Percentiles rank a stretch among this genome's conserved stretches.
These are phyloP conservation scores for Ditylenchus dipsaci DNA, from an alignment of 1,140 invertebrate genomes.

Conservation along the genomic window DNA sequence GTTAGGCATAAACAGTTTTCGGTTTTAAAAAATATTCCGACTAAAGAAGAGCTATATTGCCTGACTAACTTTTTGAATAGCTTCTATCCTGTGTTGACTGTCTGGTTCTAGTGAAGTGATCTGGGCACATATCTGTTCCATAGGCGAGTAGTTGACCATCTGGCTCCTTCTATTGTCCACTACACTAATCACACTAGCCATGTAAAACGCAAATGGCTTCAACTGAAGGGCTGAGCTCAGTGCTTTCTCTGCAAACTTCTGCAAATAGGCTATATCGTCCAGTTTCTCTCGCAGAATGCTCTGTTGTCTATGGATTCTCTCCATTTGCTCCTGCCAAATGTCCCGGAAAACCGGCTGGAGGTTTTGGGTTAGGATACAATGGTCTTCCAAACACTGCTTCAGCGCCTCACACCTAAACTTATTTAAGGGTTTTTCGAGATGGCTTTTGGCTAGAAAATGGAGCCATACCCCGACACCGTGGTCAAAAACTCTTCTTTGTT, in stretches of 20 bases:
- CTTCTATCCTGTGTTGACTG: conserved; percentile 42
- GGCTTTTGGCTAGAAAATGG: conserved; percentile 3
- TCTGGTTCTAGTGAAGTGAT: conserved; percentile 50
- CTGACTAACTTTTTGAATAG: conserved; percentile 46
- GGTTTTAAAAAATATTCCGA: too few species aligned
- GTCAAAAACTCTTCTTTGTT: conserved; percentile 39
- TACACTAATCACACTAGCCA: conserved; percentile 39
- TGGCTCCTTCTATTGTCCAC: conserved; percentile 36
- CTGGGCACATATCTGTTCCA: conserved; percentile 56
- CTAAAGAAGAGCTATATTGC: too few species aligned
- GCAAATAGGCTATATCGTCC: conserved; percentile 40
- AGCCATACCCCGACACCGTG: conserved; percentile 31
- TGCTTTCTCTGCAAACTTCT: conserved; percentile 38
- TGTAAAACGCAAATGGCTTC: conserved; percentile 44
- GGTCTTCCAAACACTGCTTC: conserved; percentile 29
- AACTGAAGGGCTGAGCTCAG: conserved; percentile 36
- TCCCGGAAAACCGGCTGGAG: conserved; percentile 44
- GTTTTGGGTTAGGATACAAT: conserved; percentile 33
- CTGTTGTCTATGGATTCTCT: conserved; percentile 47
- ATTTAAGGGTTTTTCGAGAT: conserved; percentile 19
- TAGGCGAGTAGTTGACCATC: conserved; percentile 44
- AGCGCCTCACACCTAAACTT: conserved; percentile 43
- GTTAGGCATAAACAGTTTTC: too few species aligned
- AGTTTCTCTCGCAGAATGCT: conserved; percentile 38
- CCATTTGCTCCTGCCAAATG: conserved; percentile 35